Base-by-base conservation (phyloP, 2,113 vertebrate species). In the Odocoileus virginianus region DNA sequence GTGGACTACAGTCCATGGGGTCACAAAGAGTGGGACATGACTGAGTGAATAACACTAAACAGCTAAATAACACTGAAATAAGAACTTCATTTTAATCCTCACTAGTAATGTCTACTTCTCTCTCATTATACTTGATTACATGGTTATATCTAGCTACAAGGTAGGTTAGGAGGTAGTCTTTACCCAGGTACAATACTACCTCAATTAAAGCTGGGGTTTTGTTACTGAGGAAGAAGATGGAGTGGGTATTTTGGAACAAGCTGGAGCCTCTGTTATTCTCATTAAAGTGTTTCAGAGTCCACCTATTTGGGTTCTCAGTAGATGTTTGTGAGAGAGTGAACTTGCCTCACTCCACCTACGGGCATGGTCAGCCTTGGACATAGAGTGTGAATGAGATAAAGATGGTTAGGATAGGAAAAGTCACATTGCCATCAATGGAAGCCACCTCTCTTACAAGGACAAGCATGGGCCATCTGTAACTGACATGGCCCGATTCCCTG, bases 391-490 rank as follows among this genome's bases (percentile, higher is more conserved):
- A 88, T 67, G 28, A n/a, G 74, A 57, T 11, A 2, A 2, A 30
- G 36, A 33, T 36, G n/a, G 21, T 85, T 23, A 23, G 36, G 14
- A 23, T 2, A 21, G 21, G n/a, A 57, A 83, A 23, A 33, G 23
- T 57, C 36, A 2, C 2, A 6, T 16, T 83, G 30, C 36, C 7
- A 5, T 23, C 52, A 30, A 5, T 10, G 45, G n/a, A 87, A 40
- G 61, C 2, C 3, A 4, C 25, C 36, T 47, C 71, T 33, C 67
- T 45, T 25, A 40, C 0, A 25, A 23, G 1, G 16, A 45, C 1
- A 45, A 14, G 6, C 9, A 9, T n/a, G 25, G 28, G 40, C 16
- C 47, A 27, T 27, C 17, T 28, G 40, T 33, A n/a, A 45, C 21
- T 9, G 27, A 6, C 43, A 7, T 17, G 6, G 27, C 1, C 33